Conservation (phyloP, 2,888 invertebrate genomes). For the Dryobota labecula region DNA sequence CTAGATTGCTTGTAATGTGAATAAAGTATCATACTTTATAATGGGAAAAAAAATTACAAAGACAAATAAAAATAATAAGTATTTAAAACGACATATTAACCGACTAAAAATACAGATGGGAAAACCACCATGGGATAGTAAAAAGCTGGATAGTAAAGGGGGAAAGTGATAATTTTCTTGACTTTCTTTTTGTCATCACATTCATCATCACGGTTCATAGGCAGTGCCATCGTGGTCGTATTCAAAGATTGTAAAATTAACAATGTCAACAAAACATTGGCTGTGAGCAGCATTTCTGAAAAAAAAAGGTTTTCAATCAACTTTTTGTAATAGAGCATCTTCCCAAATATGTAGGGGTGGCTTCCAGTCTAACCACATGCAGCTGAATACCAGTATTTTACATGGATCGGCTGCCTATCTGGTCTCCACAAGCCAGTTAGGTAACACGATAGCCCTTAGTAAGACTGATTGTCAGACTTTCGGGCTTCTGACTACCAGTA, state of each 20-base stretch:
- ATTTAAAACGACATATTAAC: no score
- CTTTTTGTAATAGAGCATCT: background rate
- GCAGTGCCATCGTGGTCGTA: background rate
- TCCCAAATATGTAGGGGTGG: background rate
- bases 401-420: background rate
- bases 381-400: background rate
- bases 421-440: background rate
- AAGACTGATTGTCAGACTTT: background rate
- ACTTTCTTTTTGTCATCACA: background rate
- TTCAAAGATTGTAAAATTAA: conserved; percentile 29
- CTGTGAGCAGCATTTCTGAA: conserved; percentile 47
- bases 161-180: conserved; percentile 52
- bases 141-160: conserved; percentile 61
- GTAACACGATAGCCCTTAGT: background rate
- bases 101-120: conserved; percentile 50
- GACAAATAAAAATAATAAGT: no score
- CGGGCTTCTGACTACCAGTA: background rate
- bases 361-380: background rate
- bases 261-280: conserved; percentile 29
- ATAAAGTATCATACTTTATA: no score
- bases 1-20: no score
- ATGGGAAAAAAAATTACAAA: no score
- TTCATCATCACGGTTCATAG: background rate
- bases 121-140: conserved; percentile 54
- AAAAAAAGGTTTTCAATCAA: background rate